Base-by-base conservation (phyloP, 2,888 invertebrate species). In the Romanomermis culicivorax region DNA sequence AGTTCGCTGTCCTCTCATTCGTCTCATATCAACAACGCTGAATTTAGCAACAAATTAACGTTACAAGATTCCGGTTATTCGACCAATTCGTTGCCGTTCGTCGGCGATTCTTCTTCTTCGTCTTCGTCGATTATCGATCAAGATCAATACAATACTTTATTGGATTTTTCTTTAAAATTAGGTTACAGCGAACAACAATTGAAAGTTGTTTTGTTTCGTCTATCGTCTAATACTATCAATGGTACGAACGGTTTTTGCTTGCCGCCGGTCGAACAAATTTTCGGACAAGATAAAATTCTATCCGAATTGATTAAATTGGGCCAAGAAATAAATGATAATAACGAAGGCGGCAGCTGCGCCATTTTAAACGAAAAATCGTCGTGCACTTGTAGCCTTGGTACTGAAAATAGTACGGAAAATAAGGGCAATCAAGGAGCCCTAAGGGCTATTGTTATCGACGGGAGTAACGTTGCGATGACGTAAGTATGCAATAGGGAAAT, bases 391-490 rank as follows among this genome's bases (percentile, higher is more conserved):
- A 4, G 30, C 11, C 20, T 29, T 7, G 20, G 7, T 4, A 4
- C 24, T 14, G n/a, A n/a, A n/a, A n/a, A n/a, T n/a, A n/a, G n/a
- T n/a, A n/a, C n/a, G n/a, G n/a, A n/a, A n/a, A n/a, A n/a, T n/a
- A n/a, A n/a, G n/a, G n/a, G n/a, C n/a, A n/a, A n/a, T 14, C 7
- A 7, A n/a, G 23, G 30, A 4, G 17, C 3, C 42, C 56, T 74
- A 17, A 72, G 86, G 56, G 81, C 82, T 55, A 80, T 89, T 59
- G 86, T 89, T 60, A 83, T 89, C 58, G 89, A 89, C 70, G 89
- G 89, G 64, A 86, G 86, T 70, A 89, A 89, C 70, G 84, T 89
- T 24, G 89, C 89, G 42, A 85, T 88, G 83, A 82, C 81, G 83
- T 82, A 69, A 66, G 68, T 66, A 36, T 11, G 27, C 7, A 3